Base-by-base conservation (phyloP, 2,113 vertebrate genomes). In the Sorex fumeus region DNA sequence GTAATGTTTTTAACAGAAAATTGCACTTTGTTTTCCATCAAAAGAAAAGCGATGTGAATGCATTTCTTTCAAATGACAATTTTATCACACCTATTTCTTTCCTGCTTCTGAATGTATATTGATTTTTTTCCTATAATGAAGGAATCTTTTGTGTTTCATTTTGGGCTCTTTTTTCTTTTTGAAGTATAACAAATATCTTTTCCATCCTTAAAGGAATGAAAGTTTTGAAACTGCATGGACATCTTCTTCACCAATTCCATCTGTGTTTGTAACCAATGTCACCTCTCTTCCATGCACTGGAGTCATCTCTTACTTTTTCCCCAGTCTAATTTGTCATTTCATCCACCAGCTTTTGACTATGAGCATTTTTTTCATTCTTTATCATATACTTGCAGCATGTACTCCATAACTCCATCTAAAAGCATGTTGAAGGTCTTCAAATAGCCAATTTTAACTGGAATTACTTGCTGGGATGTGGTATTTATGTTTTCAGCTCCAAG, bases 401-500 rank as follows among this genome's bases (percentile, higher is more conserved):
- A 53, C 84, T 88, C 43, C 93, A 81, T 95, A 81, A 81, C 76
- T 69, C 93, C 95, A 87, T 18, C 71, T 92, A 75, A 96, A 97
- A 92, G 87, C 67, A 81, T 95, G 90, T 91, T 93, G 81, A 96
- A 94, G n/a, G 71, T 92, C 86, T 79, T 95, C 47, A 93, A 91
- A 64, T 60, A 92, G 66, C 36, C 95, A 82, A 95, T 96, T 96
- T 92, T 96, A 97, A 97, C 47, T 80, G 88, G 91, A 66, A 86
- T 84, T 66, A 91, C 32, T 82, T 82, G 69, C 18, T 75, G 93
- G 83, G 88, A 3, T 91, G 93, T 93, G 92, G 28, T 95, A 74
- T 97, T 96, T 98, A 93, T 98, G 40, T 75, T 98, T 98, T 97
- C 98, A 98, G 98, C 97, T 97, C 97, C 97, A 89, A 97, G 96